Base-by-base conservation (phyloP, 1,140 invertebrate species). In the Pseudomyrmex concolor region DNA sequence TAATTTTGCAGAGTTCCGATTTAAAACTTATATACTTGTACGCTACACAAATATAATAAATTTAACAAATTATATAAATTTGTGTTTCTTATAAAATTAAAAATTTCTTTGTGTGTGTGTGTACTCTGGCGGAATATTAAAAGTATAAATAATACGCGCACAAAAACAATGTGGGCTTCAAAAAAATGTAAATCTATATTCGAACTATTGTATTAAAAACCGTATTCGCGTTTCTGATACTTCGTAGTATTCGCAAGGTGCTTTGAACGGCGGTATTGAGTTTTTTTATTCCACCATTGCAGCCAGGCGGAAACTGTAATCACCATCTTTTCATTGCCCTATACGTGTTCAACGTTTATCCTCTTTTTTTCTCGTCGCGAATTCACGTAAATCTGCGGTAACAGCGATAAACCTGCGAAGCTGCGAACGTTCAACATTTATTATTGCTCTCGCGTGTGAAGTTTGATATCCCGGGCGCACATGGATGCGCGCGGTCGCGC, bases 361-460 rank as follows among this genome's bases (percentile, higher is more conserved):
- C 80, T 68, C 78, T 73, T 84, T 68, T 83, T 73, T 84, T 86
- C 86, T 83, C 84, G 81, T 86, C 64, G 83, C 77, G 66, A 72
- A 76, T 64, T 57, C 67, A 71, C 81, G 86, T 90, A 89, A 89
- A 90, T 90, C 86, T 84, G 64, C 74, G 86, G 78, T 88, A 89
- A 87, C 84, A 78, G 86, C 86, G 86, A 90, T 87, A 86, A 92
- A 90, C 84, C 86, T 87, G 86, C 80, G 80, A 89, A 87, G 81
- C 88, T 85, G 86, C 81, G 87, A 90, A 90, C 89, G 87, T 88
- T 84, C 84, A 78, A 85, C 89, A 89, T 90, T 91, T 87, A 90
- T 92, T 89, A 91, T 91, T 90, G 90, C 89, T 89, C 83, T 84
- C 87, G 88, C 87, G 86, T 89, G 86, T 89, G 91, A 93, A 93